Base-by-base conservation (phyloP, 2,888 invertebrate species). In the Iselma pallidipennis region DNA sequence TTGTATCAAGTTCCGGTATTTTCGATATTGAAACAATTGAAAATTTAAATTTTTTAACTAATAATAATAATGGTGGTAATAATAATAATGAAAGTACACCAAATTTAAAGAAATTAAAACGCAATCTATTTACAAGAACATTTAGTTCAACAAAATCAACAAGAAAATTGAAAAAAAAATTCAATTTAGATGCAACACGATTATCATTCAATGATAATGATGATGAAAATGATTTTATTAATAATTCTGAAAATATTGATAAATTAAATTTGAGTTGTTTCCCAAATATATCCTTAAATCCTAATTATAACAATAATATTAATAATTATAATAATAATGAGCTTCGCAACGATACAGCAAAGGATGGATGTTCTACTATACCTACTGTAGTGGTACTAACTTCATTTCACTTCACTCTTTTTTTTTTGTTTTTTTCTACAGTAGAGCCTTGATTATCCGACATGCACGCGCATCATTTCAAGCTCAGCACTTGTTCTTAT, bases 341-440 rank as follows among this genome's bases (percentile, higher is more conserved):
- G 73, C 72, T 73, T 71, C 73, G 74, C 70, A 68, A 67, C 56
- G 66, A 65, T 57, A 37, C 49, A 23, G 65, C 66, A 69, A 72
- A 69, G 76, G 76, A 78, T 53, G 66, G 74, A 66, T 73, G 75
- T 68, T 72, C 74, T 71, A 70, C 78, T 70, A 73, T 76, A 69
- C 70, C 75, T 76, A 72, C 78, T 74, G 69, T 75, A 74, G 77
- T 74, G 80, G 80, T 81, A 81, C 81, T 81, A 81, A 81, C 80
- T 81, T 80, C 76, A 78, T 78, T 76, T 74, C 72, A 71, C 60
- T n/a, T 67, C 67, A 71, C 63, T 69, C 63, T 61, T 57, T 55
- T 42, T 26, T n/a, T 55, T 61, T n/a, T n/a, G n/a, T n/a, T n/a
- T n/a, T n/a, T n/a, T n/a, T n/a, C n/a, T n/a, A n/a, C n/a, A n/a